These are phyloP conservation scores for Semnornis frantzii DNA, from an alignment of 2,113 vertebrate genomes.

Conservation along the genomic window DNA sequence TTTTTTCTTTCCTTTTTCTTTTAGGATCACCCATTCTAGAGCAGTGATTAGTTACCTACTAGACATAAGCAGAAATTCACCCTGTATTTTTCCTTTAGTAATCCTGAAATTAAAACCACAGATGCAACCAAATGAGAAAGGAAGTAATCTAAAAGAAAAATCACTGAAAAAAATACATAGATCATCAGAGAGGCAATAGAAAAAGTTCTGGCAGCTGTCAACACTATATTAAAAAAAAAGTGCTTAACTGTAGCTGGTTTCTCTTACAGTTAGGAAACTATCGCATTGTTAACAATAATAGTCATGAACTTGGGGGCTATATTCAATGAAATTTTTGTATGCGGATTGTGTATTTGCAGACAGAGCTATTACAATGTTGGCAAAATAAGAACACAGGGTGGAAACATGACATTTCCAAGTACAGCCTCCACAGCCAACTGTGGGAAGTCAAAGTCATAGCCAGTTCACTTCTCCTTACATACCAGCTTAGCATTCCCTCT, in stretches of 20 bases:
- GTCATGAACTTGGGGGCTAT: background rate
- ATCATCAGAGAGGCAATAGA: background rate
- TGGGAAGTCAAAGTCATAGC: background rate
- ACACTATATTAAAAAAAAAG: background rate
- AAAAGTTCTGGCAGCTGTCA: constrained; percentile 29
- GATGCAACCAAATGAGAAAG: background rate
- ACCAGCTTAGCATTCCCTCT: background rate
- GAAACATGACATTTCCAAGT: background rate
- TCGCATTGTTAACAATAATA: background rate
- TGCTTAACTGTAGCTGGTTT: background rate
- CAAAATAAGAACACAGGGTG: background rate
- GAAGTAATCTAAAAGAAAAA: constrained; percentile 21
- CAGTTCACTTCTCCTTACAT: background rate
- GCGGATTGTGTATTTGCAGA: background rate
- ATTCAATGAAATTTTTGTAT: background rate
- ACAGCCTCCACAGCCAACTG: background rate
- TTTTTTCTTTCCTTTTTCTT: background rate
- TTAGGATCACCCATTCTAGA: background rate
- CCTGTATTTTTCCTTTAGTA: constrained; percentile 23
- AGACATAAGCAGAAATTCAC: background rate
- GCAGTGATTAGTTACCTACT: background rate
- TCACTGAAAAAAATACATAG: constrained; percentile 14
- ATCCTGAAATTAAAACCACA: background rate
- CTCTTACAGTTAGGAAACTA: background rate
- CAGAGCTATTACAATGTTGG: background rate